These are phyloP conservation scores for Merodon equestris DNA, from an alignment of 2,888 invertebrate genomes.

Conservation along the genomic window DNA sequence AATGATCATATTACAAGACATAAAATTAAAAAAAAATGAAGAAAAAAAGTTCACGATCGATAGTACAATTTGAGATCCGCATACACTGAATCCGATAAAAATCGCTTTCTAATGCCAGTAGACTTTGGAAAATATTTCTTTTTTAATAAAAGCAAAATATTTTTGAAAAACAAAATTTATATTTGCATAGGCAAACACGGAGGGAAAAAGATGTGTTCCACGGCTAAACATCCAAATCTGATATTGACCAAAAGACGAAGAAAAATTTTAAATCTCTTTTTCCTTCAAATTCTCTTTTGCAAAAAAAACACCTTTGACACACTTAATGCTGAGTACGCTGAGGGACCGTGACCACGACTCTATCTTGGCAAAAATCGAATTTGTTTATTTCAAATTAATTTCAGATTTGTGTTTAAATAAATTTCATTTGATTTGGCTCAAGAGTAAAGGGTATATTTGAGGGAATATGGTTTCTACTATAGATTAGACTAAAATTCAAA, in stretches of 20 bases:
- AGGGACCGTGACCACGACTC: slow-evolving; percentile 1
- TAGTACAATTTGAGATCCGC: slow-evolving; percentile 41
- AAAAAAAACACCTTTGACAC: slow-evolving; percentile 16
- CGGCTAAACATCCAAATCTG: background rate
- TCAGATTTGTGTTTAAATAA: no score
- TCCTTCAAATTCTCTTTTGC: slow-evolving; percentile 24
- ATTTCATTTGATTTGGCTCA: no score
- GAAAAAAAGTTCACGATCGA: no score
- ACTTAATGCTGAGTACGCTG: slow-evolving; percentile 18
- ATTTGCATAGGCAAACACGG: slow-evolving; percentile 30
- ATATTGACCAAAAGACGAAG: no score
- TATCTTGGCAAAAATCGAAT: no score
- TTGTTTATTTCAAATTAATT: no score
- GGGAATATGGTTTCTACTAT: no score
- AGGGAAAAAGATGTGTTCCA: slow-evolving; percentile 26
- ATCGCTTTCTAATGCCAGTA: slow-evolving; percentile 46
- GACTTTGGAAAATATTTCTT: slow-evolving; percentile 12
- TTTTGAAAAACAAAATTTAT: slow-evolving; percentile 25
- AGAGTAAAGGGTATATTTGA: no score
- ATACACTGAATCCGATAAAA: slow-evolving; percentile 22
- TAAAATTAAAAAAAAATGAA: slow-evolving; percentile 29
- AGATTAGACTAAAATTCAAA: no score
- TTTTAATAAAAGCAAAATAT: background rate
- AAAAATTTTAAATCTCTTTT: slow-evolving; percentile 20
- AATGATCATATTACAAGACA: slow-evolving; percentile 46